Evolutionary conservation across 1,140 invertebrate species (phyloP).

Genomic region (Dendroctonus ponderosae): DNA sequence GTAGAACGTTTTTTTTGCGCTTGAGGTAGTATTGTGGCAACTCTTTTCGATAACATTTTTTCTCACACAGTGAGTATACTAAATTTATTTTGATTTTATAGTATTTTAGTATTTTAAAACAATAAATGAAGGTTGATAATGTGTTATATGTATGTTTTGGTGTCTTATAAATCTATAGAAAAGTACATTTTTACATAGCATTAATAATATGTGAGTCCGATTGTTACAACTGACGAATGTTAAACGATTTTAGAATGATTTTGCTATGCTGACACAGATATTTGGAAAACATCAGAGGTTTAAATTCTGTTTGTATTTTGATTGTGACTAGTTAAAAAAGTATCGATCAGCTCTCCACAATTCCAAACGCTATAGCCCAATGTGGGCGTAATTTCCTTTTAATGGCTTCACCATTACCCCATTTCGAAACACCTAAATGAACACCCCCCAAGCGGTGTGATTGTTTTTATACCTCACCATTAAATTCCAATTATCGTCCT

Average conservation of each 20-base stretch:
- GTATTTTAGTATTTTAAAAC: too few relatives aligned
- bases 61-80: too few relatives aligned
- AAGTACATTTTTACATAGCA: too few relatives aligned
- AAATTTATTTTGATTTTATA: too few relatives aligned
- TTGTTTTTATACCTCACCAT: slow-evolving; percentile 31
- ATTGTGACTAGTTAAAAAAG: too few relatives aligned
- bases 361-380: not conserved
- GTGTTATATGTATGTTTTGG: too few relatives aligned
- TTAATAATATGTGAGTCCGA: not conserved
- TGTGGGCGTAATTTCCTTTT: slow-evolving; percentile 25
- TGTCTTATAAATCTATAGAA: too few relatives aligned
- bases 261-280: not conserved
- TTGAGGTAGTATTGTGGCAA: too few relatives aligned
- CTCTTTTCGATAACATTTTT: too few relatives aligned
- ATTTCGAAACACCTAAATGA: slow-evolving; percentile 28
- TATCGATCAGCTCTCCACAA: not conserved
- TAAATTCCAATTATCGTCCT: slow-evolving; percentile 31
- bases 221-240: not conserved
- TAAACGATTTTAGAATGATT: not conserved
- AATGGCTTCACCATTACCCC: slow-evolving; percentile 30
- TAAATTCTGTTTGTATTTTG: not conserved
- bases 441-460: slow-evolving; percentile 21
- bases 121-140: too few relatives aligned
- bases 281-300: not conserved
- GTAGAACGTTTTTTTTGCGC: too few relatives aligned